phyloP scores from a whole-genome alignment of 2,888 invertebrate species.

The Terebella lapidaria region DNA sequence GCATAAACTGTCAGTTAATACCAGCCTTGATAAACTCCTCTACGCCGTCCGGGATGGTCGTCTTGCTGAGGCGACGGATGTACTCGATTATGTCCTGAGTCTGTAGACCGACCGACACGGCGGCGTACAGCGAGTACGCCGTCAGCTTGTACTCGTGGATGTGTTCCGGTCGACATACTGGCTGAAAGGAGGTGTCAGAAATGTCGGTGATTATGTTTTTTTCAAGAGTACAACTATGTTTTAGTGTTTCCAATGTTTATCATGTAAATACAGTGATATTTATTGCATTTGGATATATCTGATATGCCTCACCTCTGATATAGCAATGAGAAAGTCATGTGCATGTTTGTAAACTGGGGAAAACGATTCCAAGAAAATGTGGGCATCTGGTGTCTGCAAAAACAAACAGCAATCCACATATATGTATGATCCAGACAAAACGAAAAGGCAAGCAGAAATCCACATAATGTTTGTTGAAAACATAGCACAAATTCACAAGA shows the following conservation, averaged over 20 bases:
- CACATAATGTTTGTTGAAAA: too few species aligned
- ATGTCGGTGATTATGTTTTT: too few species aligned
- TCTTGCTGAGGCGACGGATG: slow-evolving; percentile 89
- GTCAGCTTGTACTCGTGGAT: slow-evolving; percentile 94
- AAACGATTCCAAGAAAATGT: slow-evolving; percentile 96
- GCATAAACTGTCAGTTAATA: too few species aligned
- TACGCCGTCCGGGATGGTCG: slow-evolving; percentile 88
- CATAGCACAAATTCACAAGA: too few species aligned
- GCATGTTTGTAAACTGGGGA: slow-evolving; percentile 99
- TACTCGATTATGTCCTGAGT: slow-evolving; percentile 97
- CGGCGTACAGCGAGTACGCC: slow-evolving; percentile 97
- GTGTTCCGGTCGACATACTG: slow-evolving; percentile 96
- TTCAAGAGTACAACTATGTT: too few species aligned
- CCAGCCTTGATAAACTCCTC: slow-evolving; percentile 82
- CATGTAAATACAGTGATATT: too few species aligned
- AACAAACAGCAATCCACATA: slow-evolving; percentile 4
- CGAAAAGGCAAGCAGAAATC: too few species aligned
- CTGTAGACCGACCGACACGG: slow-evolving; percentile 96
- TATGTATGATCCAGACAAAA: not conserved
- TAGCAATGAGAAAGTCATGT: slow-evolving; percentile 97
- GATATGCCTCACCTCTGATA: slow-evolving; percentile 75
- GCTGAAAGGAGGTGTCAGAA: slow-evolving; percentile 59
- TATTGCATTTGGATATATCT: too few species aligned
- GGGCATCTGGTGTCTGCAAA: slow-evolving; percentile 79
- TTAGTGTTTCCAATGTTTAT: too few species aligned